Base-by-base conservation (phyloP, 2,888 invertebrate genomes). In the Sminthurinus aureus region DNA sequence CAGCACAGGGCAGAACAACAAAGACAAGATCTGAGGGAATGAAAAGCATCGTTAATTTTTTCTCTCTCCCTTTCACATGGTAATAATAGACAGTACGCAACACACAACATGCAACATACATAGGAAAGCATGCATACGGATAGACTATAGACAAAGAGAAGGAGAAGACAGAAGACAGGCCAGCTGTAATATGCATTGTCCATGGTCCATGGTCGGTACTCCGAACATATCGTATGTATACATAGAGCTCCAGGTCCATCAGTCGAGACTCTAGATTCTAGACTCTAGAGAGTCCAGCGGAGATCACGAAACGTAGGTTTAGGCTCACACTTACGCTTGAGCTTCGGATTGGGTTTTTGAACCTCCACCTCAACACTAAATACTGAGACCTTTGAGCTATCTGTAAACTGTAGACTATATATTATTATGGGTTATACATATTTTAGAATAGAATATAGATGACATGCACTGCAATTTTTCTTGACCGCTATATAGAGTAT, bases 31-130 rank as follows among this genome's bases (percentile, higher is more conserved):
- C 80, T 80, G 75, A 81, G 73, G 81, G 85, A 85, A 85, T 85
- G 85, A 85, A 85, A 85, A 85, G 85, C 85, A 83, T 84, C 82
- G 85, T 85, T 85, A 85, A 85, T 85, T 85, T 85, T 82, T 38
- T 38, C 38, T 38, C 38, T 86, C 85, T 82, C 83, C 82, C 86
- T 84, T 85, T 85, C 81, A 85, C 67, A 85, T 83, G 84, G 83
- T 84, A 85, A 85, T 85, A 58, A 84, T 84, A 85, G 84, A 66
- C 78, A 71, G 58, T 52, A 69, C 51, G 78, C 38, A 73, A 78
- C 50, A 64, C 6, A 66, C 9, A 66, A 15, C 6, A 20, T n/a
- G 66, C 15, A 20, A 66, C 8, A 20, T 58, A 9, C 58, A 20
- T 18, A 6, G 58, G 58, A 38, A 38, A 38, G 38, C 38, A 38